phyloP scores from a whole-genome alignment of 1,140 invertebrate species.

The Diorhabda sublineata region DNA sequence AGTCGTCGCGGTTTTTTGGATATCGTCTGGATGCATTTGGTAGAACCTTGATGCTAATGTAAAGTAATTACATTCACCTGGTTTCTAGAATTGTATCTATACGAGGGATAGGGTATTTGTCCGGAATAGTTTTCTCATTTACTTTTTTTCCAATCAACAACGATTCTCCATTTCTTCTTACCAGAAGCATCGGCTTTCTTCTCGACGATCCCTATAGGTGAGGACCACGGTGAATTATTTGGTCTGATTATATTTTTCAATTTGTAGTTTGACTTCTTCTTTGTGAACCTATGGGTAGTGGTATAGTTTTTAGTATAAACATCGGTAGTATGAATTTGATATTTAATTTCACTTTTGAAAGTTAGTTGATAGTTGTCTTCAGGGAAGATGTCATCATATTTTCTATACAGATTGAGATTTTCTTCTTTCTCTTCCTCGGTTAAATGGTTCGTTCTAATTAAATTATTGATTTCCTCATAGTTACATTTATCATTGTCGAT shows the following conservation, averaged over 20 bases:
- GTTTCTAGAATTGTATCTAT: too few relatives aligned
- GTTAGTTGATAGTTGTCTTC: too few relatives aligned
- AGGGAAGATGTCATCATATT: too few relatives aligned
- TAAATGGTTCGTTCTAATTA: too few relatives aligned
- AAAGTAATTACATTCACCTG: constrained; percentile 40
- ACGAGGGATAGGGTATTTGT: constrained; percentile 48
- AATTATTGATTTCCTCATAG: too few relatives aligned
- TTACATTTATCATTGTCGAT: too few relatives aligned
- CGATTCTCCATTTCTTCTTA: constrained; percentile 38
- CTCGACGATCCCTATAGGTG: constrained; percentile 35
- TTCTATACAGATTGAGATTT: too few relatives aligned
- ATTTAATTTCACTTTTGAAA: too few relatives aligned
- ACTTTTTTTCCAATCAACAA: constrained; percentile 44
- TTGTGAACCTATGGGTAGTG: neutral
- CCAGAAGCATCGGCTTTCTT: constrained; percentile 39
- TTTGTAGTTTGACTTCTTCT: neutral
- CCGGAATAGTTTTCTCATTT: constrained; percentile 43
- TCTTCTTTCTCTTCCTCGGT: too few relatives aligned
- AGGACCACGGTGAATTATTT: constrained; percentile 31
- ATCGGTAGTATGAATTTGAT: too few relatives aligned
- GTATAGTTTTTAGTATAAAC: too few relatives aligned
- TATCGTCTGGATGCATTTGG: constrained; percentile 44
- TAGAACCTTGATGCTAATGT: constrained; percentile 46
- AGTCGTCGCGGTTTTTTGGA: constrained; percentile 47
- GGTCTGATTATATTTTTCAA: constrained; percentile 12